Evolutionary conservation across 2,113 vertebrate genomes (phyloP), one percentile per base, ranked within the genome.

Genomic region (Xiphorhynchus elegans): DNA sequence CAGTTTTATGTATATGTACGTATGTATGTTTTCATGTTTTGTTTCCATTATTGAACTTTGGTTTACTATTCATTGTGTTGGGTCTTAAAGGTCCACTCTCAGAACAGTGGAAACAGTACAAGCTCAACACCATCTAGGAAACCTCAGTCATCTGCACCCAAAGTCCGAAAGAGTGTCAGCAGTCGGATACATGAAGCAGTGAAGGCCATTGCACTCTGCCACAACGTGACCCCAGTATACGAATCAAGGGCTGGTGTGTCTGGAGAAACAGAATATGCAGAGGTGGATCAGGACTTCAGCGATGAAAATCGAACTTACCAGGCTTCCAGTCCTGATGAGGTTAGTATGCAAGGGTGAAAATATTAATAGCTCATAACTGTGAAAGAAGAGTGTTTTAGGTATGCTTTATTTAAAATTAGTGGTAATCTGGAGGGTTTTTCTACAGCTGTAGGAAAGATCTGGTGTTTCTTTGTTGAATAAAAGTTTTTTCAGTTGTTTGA

Each of bases 311-410:
- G 99, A 75, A 98, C 99, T 26, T 99, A 99, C 97, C 99, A 99
- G 97, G 99, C 99, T 53, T 99, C 99, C 93, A 99, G 99, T 90
- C 99, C 99, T 0, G 99, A 99, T 31, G 99, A 99, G 99, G 99
- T 99, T 87, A 95, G 96, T 91, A 4, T 55, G 31, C 39, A n/a
- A 62, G 49, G 59, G 17, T 66, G 25, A 50, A 76, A 83, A 59
- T 73, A 18, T 9, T 26, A 31, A 0, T 52, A 11, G 20, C 9
- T 39, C 10, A 0, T 31, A 14, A 21, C 28, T 37, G 19, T 46
- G 35, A 31, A 46, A 44, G 39, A 79, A 29, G 24, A 18, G 17
- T 50, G 21, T 11, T 72, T 75, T 14, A 42, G 17, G 14, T 5
- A 39, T 13, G 0, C 0, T 64, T 72, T 91, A 20, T 87, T 72